These are phyloP conservation scores for Periplaneta americana DNA, from an alignment of 1,140 invertebrate species.

Conservation along the genomic window DNA sequence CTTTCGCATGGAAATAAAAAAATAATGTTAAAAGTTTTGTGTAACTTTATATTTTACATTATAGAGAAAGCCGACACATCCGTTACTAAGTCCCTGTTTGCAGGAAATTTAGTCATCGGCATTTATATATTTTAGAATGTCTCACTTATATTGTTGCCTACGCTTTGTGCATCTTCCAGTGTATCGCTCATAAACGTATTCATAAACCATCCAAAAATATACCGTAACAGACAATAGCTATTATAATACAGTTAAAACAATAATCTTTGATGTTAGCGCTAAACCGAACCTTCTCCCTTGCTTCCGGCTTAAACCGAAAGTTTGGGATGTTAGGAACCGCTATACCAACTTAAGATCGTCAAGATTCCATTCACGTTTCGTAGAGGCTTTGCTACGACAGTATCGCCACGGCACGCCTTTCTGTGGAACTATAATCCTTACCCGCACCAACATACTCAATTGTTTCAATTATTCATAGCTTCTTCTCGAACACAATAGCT, in stretches of 20 bases:
- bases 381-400: not conserved
- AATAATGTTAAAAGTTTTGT: no score
- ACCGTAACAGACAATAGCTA: not conserved
- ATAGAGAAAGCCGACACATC: no score
- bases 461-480: not conserved
- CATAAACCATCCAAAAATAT: not conserved
- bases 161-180: not conserved
- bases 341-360: not conserved
- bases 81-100: not conserved
- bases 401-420: not conserved
- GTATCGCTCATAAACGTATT: not conserved
- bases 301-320: not conserved
- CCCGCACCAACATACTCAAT: not conserved
- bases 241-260: not conserved
- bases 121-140: not conserved
- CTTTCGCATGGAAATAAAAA: no score
- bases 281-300: not conserved
- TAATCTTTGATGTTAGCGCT: not conserved
- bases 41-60: no score
- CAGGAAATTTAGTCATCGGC: not conserved
- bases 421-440: not conserved
- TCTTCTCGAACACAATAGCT: not conserved
- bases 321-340: not conserved
- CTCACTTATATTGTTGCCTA: not conserved
- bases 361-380: not conserved